Base-by-base conservation (phyloP, 2,113 vertebrate genomes). In the Entelurus aequoreus region DNA sequence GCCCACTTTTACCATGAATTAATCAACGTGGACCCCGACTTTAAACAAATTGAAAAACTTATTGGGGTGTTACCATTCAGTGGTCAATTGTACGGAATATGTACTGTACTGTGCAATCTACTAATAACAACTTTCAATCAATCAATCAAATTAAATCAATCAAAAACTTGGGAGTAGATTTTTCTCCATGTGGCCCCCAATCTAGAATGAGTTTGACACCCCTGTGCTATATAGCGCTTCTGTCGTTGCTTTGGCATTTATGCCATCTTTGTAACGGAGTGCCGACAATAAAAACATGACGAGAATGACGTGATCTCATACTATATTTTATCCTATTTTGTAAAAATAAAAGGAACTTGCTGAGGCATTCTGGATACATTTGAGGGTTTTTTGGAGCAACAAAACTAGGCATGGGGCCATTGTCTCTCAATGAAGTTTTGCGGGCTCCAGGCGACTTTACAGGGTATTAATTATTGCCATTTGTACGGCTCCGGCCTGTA, bases 311-410 rank as follows among this genome's bases (percentile, higher is more conserved):
- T 44, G 28, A 40, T 74, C 57, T 82, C 54, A 51, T 61, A 67
- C 63, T 54, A 54, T 61, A 53, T 84, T 84, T 84, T 87, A 78
- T 79, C 84, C 69, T 60, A 36, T 70, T 62, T 74, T 53, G 28
- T 35, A 72, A 84, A 78, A 71, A 42, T 64, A 78, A 82, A 82
- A 58, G 57, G 15, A 73, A 60, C 54, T 65, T 55, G 14, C 54
- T 75, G 75, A 79, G 81, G 77, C 75, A 76, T 75, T 78, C 5
- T 57, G 61, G 81, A 75, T 64, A 78, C 52, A 76, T 53, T n/a
- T 71, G 66, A 79, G 75, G 75, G 69, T 75, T 66, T 60, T 65
- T 13, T 19, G 19, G 35, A 58, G 79, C 61, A 79, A 46, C 61
- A 60, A 19, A 19, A 19, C 19, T 19, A 1, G 19, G 19, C 19